A percentile compares a stretch with the other conserved stretches of the same genome.
These are phyloP conservation scores for Microctonus brassicae DNA, from an alignment of 2,888 invertebrate genomes.

Conservation along the genomic window DNA sequence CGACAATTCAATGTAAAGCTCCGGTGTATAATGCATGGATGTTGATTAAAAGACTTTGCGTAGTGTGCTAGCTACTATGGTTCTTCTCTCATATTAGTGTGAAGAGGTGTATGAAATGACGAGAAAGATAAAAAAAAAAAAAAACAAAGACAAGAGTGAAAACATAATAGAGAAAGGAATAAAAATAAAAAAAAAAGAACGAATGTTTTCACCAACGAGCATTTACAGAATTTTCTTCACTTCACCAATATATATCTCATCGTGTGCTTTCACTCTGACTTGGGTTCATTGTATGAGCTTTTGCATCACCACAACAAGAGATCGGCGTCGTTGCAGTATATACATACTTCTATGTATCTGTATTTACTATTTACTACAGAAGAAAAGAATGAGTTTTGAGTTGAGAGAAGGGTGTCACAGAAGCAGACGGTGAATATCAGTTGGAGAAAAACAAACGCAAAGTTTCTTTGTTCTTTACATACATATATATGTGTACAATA, in stretches of 20 bases:
- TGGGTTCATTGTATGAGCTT: neutral
- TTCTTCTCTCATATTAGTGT: slow-evolving; percentile 36
- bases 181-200: neutral
- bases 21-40: slow-evolving; percentile 30
- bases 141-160: neutral
- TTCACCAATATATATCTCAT: slow-evolving; percentile 24
- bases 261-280: no score
- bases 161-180: neutral
- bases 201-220: slow-evolving; percentile 37
- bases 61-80: no score
- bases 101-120: slow-evolving; percentile 16
- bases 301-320: neutral
- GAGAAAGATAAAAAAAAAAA: slow-evolving; percentile 7
- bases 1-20: neutral
- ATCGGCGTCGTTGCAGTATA: neutral
- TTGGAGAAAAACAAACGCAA: neutral
- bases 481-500: no score
- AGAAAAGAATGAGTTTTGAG: neutral
- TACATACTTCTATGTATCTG: no score
- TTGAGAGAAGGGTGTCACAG: neutral
- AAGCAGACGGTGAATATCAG: neutral
- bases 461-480: slow-evolving; percentile 1
- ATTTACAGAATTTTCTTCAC: slow-evolving; percentile 48
- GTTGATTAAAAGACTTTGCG: slow-evolving; percentile 59
- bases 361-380: neutral